These are phyloP conservation scores for Stictocephala bisonia DNA, from an alignment of 2,888 invertebrate species.

Conservation along the genomic window DNA sequence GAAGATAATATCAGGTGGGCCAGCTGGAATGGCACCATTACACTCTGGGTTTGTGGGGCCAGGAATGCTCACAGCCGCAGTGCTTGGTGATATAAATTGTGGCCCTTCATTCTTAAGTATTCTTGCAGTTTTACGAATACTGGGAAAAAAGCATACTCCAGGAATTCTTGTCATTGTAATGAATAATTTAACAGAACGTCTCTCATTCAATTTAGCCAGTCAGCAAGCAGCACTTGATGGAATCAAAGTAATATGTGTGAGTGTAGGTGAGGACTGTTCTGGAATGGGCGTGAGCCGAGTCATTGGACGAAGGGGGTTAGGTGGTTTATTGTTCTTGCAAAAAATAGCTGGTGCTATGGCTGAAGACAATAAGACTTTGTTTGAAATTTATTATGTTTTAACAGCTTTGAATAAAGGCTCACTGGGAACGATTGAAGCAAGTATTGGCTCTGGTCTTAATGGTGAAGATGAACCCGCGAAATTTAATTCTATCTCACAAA, in stretches of 20 bases:
- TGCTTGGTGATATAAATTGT: conserved; percentile 63
- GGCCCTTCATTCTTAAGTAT: conserved; percentile 45
- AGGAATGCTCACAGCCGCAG: conserved; percentile 68
- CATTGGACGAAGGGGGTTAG: conserved; percentile 70
- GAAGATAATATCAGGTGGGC: conserved; percentile 66
- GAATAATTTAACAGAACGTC: conserved; percentile 41
- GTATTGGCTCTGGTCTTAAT: conserved; percentile 8
- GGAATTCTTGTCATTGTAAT: conserved; percentile 49
- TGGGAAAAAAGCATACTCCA: conserved; percentile 36
- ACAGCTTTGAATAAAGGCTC: conserved; percentile 60
- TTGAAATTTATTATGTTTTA: conserved; percentile 69
- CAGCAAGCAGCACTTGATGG: conserved; percentile 48
- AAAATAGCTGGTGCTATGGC: conserved; percentile 57
- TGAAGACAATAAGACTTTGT: conserved; percentile 69
- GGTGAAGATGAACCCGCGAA: conserved; percentile 29
- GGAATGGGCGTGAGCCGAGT: conserved; percentile 62
- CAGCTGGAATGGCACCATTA: conserved; percentile 69
- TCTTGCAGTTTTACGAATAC: conserved; percentile 45
- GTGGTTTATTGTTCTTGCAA: conserved; percentile 68
- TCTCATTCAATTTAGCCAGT: conserved; percentile 49
- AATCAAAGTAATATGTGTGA: conserved; percentile 41
- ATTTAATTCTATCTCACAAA: conserved; percentile 13
- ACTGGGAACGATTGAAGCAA: conserved; percentile 13
- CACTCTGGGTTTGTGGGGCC: conserved; percentile 66
- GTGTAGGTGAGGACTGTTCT: conserved; percentile 63